These are phyloP conservation scores for Mythimna loreyi DNA, from an alignment of 2,888 invertebrate species.

Conservation along the genomic window DNA sequence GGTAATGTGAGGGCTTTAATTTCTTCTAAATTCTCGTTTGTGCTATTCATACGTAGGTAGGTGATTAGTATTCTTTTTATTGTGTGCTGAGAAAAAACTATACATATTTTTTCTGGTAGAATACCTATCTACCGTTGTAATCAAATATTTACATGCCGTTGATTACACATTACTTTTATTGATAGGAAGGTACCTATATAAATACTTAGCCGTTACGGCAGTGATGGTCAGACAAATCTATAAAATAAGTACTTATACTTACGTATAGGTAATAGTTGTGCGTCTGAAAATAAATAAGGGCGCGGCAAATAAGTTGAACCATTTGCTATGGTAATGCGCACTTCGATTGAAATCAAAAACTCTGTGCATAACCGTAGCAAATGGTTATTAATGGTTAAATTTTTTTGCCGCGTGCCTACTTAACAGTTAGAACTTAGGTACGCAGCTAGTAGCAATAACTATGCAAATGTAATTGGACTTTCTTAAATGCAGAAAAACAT, in stretches of 20 bases:
- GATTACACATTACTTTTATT: not conserved
- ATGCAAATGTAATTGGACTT: conserved; percentile 1
- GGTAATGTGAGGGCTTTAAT: not conserved
- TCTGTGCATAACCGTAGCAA: no score
- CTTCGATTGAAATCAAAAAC: no score
- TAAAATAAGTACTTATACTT: not conserved
- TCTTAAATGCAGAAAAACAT: not conserved
- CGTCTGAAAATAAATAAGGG: no score
- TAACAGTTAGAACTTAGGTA: not conserved
- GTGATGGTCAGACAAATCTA: conserved; percentile 4
- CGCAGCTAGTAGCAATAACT: not conserved
- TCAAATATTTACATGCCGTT: not conserved
- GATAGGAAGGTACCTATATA: no score
- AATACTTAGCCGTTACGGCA: not conserved
- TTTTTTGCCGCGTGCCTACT: no score
- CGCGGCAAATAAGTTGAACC: no score
- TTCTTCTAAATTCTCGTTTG: not conserved
- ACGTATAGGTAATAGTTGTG: not conserved
- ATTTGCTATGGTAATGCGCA: no score
- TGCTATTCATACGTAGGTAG: no score
- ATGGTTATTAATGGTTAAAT: no score
- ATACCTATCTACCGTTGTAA: not conserved
- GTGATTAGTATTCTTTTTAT: not conserved
- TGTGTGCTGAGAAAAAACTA: not conserved
- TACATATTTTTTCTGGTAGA: not conserved